Conservation (phyloP, 2,888 invertebrate genomes). For the Eristalis intricaria region DNA sequence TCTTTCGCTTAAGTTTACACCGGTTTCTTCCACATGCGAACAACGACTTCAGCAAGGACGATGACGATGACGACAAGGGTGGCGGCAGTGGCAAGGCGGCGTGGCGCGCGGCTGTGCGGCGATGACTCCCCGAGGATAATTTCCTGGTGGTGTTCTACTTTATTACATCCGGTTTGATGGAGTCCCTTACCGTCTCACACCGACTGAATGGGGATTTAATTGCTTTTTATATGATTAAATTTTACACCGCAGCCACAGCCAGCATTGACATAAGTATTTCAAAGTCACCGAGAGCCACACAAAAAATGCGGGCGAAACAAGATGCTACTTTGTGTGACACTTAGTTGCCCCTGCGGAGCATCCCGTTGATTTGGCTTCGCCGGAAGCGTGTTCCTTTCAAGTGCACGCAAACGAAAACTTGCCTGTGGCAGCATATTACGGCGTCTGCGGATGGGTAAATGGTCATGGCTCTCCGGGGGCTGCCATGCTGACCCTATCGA, state of each 20-base stretch:
- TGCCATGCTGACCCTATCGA: conserved; percentile 74
- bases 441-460: background rate
- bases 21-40: conserved; percentile 1
- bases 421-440: conserved; percentile 57
- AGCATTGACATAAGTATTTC: conserved; percentile 29
- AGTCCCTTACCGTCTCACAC: conserved; percentile 18
- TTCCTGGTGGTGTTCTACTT: conserved; percentile 47
- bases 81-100: background rate
- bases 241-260: conserved; percentile 37
- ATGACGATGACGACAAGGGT: background rate
- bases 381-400: conserved; percentile 35
- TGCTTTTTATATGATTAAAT: conserved; percentile 59
- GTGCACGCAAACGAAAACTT: conserved; percentile 44
- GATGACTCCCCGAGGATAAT: conserved; percentile 32
- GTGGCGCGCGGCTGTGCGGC: too few species aligned
- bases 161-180: conserved; percentile 60
- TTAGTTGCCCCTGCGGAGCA: conserved; percentile 24
- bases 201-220: conserved; percentile 56
- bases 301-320: background rate
- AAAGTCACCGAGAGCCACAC: conserved; percentile 13
- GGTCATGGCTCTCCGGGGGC: background rate
- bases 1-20: conserved; percentile 51
- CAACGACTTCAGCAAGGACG: background rate
- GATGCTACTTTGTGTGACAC: background rate
- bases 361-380: conserved; percentile 1